Conservation (phyloP, 2,888 invertebrate species). For the Galerucella calmariensis region DNA sequence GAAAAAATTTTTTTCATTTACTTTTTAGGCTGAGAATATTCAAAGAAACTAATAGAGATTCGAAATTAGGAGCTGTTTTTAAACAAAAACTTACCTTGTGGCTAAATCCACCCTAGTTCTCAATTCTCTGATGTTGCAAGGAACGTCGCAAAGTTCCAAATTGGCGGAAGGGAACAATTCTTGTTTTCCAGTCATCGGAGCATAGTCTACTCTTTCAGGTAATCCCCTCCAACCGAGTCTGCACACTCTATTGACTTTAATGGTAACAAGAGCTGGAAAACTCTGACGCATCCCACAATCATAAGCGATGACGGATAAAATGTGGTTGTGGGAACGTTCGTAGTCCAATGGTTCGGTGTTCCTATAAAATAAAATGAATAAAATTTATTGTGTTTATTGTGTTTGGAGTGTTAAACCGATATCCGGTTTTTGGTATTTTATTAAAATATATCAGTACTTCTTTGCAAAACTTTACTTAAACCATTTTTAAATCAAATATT, state of each 20-base stretch:
- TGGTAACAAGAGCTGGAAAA: conserved; percentile 94
- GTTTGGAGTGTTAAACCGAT: too few relatives aligned
- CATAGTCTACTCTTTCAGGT: conserved; percentile 87
- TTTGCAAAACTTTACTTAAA: too few relatives aligned
- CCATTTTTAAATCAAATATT: too few relatives aligned
- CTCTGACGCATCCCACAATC: conserved; percentile 98
- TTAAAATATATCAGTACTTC: too few relatives aligned
- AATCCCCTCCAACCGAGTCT: conserved; percentile 71
- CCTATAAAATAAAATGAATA: conserved; percentile 38
- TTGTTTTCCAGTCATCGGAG: conserved; percentile 83
- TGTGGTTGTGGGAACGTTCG: conserved; percentile 94
- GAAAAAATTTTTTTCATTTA: too few relatives aligned
- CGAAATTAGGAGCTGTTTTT: too few relatives aligned
- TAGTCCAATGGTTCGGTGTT: conserved; percentile 95
- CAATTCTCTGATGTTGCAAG: conserved; percentile 69
- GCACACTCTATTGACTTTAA: conserved; percentile 75
- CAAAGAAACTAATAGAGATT: too few relatives aligned
- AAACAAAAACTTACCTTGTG: conserved; percentile 57
- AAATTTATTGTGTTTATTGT: too few relatives aligned
- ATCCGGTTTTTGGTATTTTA: too few relatives aligned
- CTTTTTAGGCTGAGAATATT: too few relatives aligned
- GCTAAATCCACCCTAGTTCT: conserved; percentile 65
- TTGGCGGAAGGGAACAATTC: conserved; percentile 83
- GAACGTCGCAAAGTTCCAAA: conserved; percentile 73
- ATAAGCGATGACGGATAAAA: conserved; percentile 94